Evolutionary conservation across 2,113 vertebrate genomes (phyloP), one percentile per base, ranked within the genome.

Genomic region (Tympanuchus pallidicinctus): DNA sequence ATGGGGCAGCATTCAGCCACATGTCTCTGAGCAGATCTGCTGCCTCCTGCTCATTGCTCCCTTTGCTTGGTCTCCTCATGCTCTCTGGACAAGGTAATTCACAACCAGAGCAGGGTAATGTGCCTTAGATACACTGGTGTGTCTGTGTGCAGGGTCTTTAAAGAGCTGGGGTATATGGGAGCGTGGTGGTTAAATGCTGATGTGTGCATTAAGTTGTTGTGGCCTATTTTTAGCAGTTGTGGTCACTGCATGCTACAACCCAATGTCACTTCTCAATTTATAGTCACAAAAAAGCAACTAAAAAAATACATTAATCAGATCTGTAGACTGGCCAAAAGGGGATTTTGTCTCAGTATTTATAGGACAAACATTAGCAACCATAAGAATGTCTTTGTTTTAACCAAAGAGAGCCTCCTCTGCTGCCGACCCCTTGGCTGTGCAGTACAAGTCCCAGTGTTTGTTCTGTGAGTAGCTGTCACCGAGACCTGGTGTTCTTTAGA

Each of bases 231-330:
- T 91, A 94, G 85, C 65, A 72, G 43, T 48, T 84, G 69, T 83
- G 65, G 34, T 81, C 2, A 1, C 40, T 65, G 64, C 27, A 27
- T 73, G 65, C 79, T 13, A 5, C 54, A 91, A 50, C 74, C 82
- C 56, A 19, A 71, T 66, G 59, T 72, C 73, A 90, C 63, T 48
- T 81, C 80, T 86, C 88, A 88, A 90, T 75, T 79, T 76, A 32
- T 0, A 78, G 59, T 34, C 8, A 3, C 40, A 81, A 88, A 94
- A 78, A 84, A 24, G 76, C 92, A 94, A 72, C 54, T 32, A 65
- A 72, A 81, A 92, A 92, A 97, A 47, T 61, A 92, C 82, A 81
- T 83, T 88, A 88, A 78, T 56, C 71, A 34, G 69, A 70, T 79
- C 43, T 3, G 0, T 19, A 40, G 48, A 22, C 34, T 73, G 59